Percentiles rank a stretch among this genome's conserved stretches.
phyloP scores from a whole-genome alignment of 2,113 vertebrate genomes.

The Cyanoderma ruficeps region DNA sequence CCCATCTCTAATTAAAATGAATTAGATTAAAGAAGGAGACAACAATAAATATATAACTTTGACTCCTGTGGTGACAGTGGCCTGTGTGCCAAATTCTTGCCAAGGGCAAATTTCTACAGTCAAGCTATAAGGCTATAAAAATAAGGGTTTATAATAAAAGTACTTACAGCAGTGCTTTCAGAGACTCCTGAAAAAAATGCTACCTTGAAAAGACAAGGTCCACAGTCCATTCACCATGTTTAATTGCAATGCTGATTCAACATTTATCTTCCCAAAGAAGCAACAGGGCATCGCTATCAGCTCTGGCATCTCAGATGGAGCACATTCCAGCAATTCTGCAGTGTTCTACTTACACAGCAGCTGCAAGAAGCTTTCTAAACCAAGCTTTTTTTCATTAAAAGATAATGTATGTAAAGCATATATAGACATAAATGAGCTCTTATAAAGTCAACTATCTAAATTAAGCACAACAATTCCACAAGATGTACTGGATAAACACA shows the following conservation, averaged over 20 bases:
- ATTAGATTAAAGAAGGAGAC: not conserved
- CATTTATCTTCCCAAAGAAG: not conserved
- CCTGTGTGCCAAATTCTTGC: not conserved
- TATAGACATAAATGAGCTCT: not conserved
- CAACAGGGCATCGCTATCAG: not conserved
- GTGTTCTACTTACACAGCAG: not conserved
- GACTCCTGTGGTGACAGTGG: not conserved
- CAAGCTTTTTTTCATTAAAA: not conserved
- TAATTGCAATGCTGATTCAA: not conserved
- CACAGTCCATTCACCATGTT: not conserved
- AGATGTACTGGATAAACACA: not conserved
- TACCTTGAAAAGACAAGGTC: not conserved
- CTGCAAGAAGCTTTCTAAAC: not conserved
- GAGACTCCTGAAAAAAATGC: not conserved
- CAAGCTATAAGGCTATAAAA: constrained; percentile 8
- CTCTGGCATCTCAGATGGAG: not conserved
- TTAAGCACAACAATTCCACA: not conserved
- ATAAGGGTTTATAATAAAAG: constrained; percentile 3
- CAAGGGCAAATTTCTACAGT: not conserved
- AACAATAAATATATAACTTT: not conserved
- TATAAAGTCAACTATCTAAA: not conserved
- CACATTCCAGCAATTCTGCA: not conserved
- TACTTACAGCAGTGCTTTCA: not conserved
- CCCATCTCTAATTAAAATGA: constrained; percentile 13
- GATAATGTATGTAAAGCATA: not conserved